Evolutionary conservation across 2,113 vertebrate genomes (phyloP), one percentile per base, ranked within the genome.

Genomic region (Catharus fuscescens): DNA sequence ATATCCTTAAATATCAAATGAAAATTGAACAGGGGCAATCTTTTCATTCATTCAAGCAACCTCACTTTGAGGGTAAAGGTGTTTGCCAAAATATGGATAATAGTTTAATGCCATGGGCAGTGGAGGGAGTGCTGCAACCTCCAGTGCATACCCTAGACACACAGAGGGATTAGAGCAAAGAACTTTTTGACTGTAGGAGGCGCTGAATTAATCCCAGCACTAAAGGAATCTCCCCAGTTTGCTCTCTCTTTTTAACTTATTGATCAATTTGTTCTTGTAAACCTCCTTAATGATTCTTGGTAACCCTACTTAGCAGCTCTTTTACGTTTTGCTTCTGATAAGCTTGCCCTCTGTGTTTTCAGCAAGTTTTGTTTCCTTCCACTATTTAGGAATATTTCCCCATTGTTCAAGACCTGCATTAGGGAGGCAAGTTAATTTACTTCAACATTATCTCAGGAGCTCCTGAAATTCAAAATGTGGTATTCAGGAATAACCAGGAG

Each of bases 81-180:
- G 10, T 54, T 82, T 77, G 19, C 36, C 31, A 50, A 53, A 92
- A 60, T 17, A 50, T 0, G 1, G 8, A 1, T 32, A 19, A 25
- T 1, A 4, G 4, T 67, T 78, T 10, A 8, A 2, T 20, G 45
- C 3, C 1, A 1, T 7, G 15, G 26, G 42, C 12, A 10, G 44
- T 1, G 48, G 36, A 72, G 29, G 13, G 25, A 44, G 31, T 12
- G 32, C 23, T 66, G 28, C 38, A 76, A 18, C 24, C 31, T 44
- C 11, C 21, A 25, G 2, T 42, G 29, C 12, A 47, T 5, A 19
- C 5, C 4, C 8, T 28, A 2, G 26, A 9, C 2, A 1, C 14
- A 14, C 19, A 2, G 5, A 28, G 12, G 10, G 48, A 44, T 83
- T 42, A 69, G 17, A 76, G 16, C 3, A 32, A 44, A 40, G 18